These are phyloP conservation scores for Enteromius mattozi DNA, from an alignment of 2,797 vertebrate species.

Conservation along the genomic window DNA sequence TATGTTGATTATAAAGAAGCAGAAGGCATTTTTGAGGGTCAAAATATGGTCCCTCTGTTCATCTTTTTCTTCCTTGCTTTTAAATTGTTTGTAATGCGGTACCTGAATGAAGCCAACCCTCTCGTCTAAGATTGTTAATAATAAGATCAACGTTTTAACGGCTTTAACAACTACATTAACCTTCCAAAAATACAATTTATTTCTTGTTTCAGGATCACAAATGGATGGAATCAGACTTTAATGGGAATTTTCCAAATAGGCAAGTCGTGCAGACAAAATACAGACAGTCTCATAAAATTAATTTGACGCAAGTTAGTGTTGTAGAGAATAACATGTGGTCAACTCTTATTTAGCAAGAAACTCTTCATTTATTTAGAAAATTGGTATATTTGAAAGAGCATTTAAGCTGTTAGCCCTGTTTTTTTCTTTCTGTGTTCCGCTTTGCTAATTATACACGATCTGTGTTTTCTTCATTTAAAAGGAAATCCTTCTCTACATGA, in stretches of 20 bases:
- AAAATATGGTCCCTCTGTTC: neutral
- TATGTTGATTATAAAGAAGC: slow-evolving; percentile 62
- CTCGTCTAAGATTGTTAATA: neutral
- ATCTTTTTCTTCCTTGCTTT: slow-evolving; percentile 37
- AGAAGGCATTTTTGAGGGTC: slow-evolving; percentile 54
- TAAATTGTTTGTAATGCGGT: neutral
- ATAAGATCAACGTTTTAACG: neutral
- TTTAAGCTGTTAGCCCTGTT: neutral
- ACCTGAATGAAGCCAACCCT: neutral
- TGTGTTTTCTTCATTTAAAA: slow-evolving; percentile 6
- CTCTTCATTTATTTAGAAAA: neutral
- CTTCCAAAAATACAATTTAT: neutral
- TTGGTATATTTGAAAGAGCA: neutral
- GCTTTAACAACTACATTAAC: neutral
- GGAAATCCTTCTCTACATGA: neutral
- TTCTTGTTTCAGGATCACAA: too few species aligned
- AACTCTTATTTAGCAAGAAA: neutral
- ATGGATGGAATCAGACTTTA: neutral
- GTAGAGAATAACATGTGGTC: slow-evolving; percentile 2
- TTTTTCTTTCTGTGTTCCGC: neutral
- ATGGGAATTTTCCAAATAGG: slow-evolving; percentile 20
- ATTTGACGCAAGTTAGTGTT: neutral
- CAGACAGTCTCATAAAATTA: neutral
- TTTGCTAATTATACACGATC: slow-evolving; percentile 2
- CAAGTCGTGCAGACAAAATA: neutral